Percentiles rank a stretch among this genome's conserved stretches.
These are phyloP conservation scores for Lagodon rhomboides DNA, from an alignment of 2,797 vertebrate genomes.

Conservation along the genomic window DNA sequence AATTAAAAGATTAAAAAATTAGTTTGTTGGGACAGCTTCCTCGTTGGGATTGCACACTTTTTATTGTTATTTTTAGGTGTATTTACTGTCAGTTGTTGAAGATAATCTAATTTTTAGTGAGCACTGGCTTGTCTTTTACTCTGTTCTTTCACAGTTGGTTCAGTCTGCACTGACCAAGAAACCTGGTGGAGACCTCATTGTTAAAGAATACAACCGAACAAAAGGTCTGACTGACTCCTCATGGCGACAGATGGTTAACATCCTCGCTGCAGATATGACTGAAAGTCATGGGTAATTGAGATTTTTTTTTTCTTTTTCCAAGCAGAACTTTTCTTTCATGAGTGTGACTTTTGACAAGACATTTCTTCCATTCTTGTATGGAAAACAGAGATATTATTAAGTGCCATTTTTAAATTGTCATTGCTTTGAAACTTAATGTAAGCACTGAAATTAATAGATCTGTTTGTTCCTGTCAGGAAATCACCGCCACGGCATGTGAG, in stretches of 20 bases:
- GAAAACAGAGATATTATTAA: not conserved
- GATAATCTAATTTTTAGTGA: not conserved
- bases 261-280: not conserved
- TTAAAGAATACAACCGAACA: not conserved
- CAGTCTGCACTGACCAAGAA: not conserved
- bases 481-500: too few relatives aligned
- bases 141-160: not conserved
- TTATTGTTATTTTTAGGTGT: not conserved
- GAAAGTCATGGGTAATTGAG: not conserved
- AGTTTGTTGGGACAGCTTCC: too few relatives aligned
- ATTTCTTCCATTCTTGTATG: not conserved
- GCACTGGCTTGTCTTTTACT: not conserved
- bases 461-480: too few relatives aligned
- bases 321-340: not conserved
- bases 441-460: not conserved
- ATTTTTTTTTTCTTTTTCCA: not conserved
- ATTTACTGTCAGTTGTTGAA: not conserved
- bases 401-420: not conserved
- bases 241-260: not conserved
- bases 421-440: not conserved
- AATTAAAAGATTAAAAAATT: too few relatives aligned
- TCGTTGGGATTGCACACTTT: too few relatives aligned
- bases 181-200: not conserved
- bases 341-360: not conserved
- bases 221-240: not conserved